Evolutionary conservation across 2,113 vertebrate genomes (phyloP).

Genomic region (Misgurnus anguillicaudatus): DNA sequence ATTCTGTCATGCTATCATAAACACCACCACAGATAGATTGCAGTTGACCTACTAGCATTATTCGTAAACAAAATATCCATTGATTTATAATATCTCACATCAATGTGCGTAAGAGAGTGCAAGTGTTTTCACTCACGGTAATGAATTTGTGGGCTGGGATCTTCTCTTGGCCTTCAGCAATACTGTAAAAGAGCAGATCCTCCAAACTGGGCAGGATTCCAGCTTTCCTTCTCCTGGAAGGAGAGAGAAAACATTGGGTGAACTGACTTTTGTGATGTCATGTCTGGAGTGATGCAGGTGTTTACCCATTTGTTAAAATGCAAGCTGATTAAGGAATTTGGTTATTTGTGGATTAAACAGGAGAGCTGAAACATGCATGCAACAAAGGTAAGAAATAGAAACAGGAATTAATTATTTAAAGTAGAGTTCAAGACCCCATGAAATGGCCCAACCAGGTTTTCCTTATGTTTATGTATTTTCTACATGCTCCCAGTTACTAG

Average conservation of each 20-base stretch:
- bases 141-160: conserved; percentile 83
- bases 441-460: background rate
- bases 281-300: background rate
- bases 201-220: conserved; percentile 86
- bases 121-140: conserved; percentile 44
- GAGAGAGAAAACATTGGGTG: background rate
- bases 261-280: background rate
- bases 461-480: background rate
- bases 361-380: background rate
- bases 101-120: background rate
- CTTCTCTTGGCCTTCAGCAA: conserved; percentile 71
- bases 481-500: background rate
- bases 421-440: background rate
- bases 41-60: background rate
- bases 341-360: background rate
- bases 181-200: conserved; percentile 89
- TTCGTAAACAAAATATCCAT: background rate
- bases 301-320: background rate
- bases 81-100: background rate
- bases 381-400: background rate
- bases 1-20: background rate
- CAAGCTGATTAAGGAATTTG: background rate
- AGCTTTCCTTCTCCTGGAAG: conserved; percentile 79
- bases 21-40: background rate
- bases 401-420: background rate